Conservation (phyloP, 2,113 vertebrate species). For the Bolborhynchus lineola region DNA sequence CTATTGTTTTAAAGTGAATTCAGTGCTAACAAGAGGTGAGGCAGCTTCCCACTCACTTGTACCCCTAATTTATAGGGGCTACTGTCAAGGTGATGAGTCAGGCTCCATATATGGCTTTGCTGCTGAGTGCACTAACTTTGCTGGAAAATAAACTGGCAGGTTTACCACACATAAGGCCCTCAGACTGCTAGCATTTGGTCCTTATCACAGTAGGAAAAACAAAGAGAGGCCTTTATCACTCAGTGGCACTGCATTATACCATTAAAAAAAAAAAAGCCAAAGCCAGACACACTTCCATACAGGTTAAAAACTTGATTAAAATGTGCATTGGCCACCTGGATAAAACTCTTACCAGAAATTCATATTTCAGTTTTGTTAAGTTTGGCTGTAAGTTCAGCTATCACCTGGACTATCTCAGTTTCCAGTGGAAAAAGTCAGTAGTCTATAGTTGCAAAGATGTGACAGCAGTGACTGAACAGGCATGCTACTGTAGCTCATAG, state of each 20-base stretch:
- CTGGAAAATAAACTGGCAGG: not conserved
- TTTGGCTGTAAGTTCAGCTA: not conserved
- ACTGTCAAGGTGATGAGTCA: not conserved
- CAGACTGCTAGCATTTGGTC: constrained; percentile 43
- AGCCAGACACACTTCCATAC: not conserved
- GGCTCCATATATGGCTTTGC: constrained; percentile 57
- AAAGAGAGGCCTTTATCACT: not conserved
- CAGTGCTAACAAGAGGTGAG: constrained; percentile 47
- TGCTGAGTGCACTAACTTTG: not conserved
- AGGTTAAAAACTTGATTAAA: not conserved
- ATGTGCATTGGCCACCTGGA: not conserved
- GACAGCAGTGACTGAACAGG: constrained; percentile 19
- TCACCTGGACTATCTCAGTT: not conserved
- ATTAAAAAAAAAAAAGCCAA: not conserved
- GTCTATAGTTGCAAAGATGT: not conserved
- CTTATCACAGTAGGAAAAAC: not conserved
- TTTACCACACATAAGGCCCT: not conserved
- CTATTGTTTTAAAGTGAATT: constrained; percentile 61
- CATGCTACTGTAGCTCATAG: constrained; percentile 37
- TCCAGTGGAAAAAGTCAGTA: not conserved
- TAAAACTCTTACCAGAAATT: not conserved
- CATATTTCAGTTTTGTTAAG: not conserved
- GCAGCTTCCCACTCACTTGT: not conserved
- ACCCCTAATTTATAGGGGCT: not conserved
- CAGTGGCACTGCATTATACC: not conserved